A percentile compares a stretch with the other conserved stretches of the same genome.
Evolutionary conservation across 2,797 vertebrate species (phyloP).

Genomic region (Amblyraja radiata): DNA sequence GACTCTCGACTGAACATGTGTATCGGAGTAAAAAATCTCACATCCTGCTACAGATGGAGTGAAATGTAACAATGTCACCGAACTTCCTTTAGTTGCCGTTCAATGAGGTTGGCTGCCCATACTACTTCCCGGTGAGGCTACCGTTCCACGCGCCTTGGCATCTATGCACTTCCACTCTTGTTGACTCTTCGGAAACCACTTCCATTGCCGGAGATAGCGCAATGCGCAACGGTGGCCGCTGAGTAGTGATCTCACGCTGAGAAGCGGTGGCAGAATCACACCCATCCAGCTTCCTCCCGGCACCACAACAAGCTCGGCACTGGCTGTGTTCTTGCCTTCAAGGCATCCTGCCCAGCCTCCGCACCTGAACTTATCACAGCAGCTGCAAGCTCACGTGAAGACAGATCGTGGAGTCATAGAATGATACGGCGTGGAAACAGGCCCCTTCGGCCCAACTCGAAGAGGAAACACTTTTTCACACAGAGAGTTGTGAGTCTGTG

Average conservation of each 20-base stretch:
- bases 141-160: background rate
- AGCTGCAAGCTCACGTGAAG: too few relatives aligned
- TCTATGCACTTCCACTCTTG: background rate
- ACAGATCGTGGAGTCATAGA: too few relatives aligned
- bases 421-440: too few relatives aligned
- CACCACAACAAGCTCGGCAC: background rate
- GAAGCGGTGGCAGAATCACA: background rate
- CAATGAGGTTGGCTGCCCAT: background rate
- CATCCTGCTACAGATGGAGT: background rate
- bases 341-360: background rate
- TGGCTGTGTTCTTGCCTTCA: background rate
- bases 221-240: background rate
- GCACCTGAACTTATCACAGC: background rate
- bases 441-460: too few relatives aligned
- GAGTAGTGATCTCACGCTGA: background rate
- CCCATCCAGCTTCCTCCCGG: background rate
- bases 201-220: background rate
- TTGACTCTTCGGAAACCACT: conserved; percentile 11
- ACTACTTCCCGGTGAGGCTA: background rate
- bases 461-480: too few relatives aligned
- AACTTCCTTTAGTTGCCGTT: background rate
- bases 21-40: background rate
- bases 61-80: background rate
- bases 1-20: too few relatives aligned
- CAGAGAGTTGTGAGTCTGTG: too few relatives aligned